Conservation (phyloP, 2,113 vertebrate genomes). For the Apistogramma diplotaenia region DNA sequence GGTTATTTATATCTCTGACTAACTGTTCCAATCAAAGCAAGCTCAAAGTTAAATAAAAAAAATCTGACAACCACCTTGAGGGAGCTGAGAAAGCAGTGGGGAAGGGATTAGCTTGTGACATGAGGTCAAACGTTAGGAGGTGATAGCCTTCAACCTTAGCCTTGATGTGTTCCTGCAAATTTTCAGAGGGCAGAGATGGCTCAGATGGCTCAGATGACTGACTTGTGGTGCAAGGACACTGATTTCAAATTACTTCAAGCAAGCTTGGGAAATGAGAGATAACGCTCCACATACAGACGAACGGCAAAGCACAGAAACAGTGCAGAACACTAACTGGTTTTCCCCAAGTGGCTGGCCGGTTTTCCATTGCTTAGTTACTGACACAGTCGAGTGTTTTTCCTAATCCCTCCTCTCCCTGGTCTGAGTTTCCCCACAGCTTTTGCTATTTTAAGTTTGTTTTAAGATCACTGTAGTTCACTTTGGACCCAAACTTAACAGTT, state of each 20-base stretch:
- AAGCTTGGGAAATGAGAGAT: constrained; percentile 48
- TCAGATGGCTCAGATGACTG: constrained; percentile 52
- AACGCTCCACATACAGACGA: constrained; percentile 34
- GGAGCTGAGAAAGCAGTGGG: constrained; percentile 28
- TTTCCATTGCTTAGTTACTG: constrained; percentile 55
- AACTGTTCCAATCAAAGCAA: constrained; percentile 38
- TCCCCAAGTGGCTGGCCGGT: constrained; percentile 39
- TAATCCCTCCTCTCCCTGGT: constrained; percentile 35
- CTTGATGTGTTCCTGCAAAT: constrained; percentile 49
- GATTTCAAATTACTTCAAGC: constrained; percentile 37
- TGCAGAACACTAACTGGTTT: constrained; percentile 5
- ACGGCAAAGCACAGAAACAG: constrained; percentile 25
- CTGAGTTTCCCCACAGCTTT: constrained; percentile 43
- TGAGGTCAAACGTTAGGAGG: constrained; percentile 54
- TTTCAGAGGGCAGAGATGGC: constrained; percentile 46
- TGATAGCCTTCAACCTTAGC: constrained; percentile 61
- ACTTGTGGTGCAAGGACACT: constrained; percentile 1
- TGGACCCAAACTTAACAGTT: constrained; percentile 42
- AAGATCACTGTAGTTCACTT: constrained; percentile 28
- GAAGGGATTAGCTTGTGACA: constrained; percentile 40
- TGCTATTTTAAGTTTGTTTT: constrained; percentile 63
- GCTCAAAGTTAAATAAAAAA: constrained; percentile 32
- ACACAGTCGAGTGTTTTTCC: constrained; percentile 50
- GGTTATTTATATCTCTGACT: constrained; percentile 44
- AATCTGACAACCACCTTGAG: constrained; percentile 21